Evolutionary conservation across 53 echinoderm and acorn worm genomes (phyloP).

Genomic region (Actinopyga echinites): DNA sequence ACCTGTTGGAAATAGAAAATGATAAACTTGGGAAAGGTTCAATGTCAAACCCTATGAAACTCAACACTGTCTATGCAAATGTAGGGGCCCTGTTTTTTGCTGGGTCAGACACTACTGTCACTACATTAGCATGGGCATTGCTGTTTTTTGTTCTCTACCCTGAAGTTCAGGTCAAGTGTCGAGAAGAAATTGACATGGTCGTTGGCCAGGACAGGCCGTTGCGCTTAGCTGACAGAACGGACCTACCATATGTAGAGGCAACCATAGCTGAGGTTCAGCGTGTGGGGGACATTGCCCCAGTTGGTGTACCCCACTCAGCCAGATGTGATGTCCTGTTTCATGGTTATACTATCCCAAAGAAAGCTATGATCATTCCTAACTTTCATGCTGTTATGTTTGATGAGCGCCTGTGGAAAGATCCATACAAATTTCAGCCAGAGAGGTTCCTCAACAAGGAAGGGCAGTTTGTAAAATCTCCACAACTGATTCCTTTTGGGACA

Average conservation of each 20-base stretch:
- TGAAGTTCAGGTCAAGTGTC: constrained; percentile 25
- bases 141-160: constrained; percentile 19
- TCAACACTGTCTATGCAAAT: neutral
- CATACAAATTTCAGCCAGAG: constrained; percentile 37
- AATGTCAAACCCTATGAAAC: neutral
- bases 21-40: neutral
- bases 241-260: constrained; percentile 26
- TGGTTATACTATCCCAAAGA: constrained; percentile 44
- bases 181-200: constrained; percentile 29
- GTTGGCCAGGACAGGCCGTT: constrained; percentile 31
- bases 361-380: constrained; percentile 40
- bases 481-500: constrained; percentile 41
- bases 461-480: constrained; percentile 19
- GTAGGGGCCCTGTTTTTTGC: constrained; percentile 35
- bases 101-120: constrained; percentile 39
- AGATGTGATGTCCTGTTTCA: constrained; percentile 4
- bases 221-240: neutral
- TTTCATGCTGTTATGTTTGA: constrained; percentile 29
- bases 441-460: constrained; percentile 42
- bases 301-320: constrained; percentile 37
- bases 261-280: constrained; percentile 43
- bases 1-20: constrained; percentile 4
- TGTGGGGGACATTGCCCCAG: constrained; percentile 13
- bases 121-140: constrained; percentile 32
- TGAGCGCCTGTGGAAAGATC: constrained; percentile 18